phyloP scores from a whole-genome alignment of 1,140 invertebrate genomes.

The Eueides isabella region DNA sequence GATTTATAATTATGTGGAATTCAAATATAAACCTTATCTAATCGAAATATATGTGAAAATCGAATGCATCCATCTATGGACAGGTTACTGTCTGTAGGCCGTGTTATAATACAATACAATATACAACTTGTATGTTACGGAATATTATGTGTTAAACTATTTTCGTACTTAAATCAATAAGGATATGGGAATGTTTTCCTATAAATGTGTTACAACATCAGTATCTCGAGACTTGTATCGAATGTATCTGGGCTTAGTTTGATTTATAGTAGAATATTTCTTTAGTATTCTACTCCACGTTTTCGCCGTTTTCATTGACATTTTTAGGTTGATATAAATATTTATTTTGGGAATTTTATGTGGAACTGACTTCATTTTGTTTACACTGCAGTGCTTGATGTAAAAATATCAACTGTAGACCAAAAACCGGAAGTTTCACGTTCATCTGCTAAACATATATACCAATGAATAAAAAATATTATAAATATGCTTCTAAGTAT shows the following conservation, averaged over 20 bases:
- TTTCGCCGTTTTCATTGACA: constrained; percentile 25
- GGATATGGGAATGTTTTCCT: neutral
- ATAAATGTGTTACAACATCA: neutral
- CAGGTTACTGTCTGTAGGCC: constrained; percentile 23
- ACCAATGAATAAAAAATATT: too few relatives aligned
- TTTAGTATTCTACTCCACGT: constrained; percentile 28
- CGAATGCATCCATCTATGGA: neutral
- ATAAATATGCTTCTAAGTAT: neutral
- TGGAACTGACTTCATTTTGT: neutral
- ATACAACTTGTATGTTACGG: constrained; percentile 6
- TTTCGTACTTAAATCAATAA: neutral
- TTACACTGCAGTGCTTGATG: neutral
- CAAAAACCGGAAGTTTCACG: too few relatives aligned
- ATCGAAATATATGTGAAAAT: constrained; percentile 27
- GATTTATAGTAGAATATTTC: constrained; percentile 30
- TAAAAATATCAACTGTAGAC: too few relatives aligned
- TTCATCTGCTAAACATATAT: too few relatives aligned
- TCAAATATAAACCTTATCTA: neutral
- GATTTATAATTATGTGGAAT: constrained; percentile 29
- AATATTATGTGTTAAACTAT: constrained; percentile 7
- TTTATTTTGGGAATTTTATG: neutral
- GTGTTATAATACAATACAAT: constrained; percentile 6
- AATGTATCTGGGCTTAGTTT: constrained; percentile 31
- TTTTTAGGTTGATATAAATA: constrained; percentile 8
- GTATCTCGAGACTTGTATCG: constrained; percentile 1